Evolutionary conservation across 2,113 vertebrate species (phyloP).

Genomic region (Oncorhynchus nerka): DNA sequence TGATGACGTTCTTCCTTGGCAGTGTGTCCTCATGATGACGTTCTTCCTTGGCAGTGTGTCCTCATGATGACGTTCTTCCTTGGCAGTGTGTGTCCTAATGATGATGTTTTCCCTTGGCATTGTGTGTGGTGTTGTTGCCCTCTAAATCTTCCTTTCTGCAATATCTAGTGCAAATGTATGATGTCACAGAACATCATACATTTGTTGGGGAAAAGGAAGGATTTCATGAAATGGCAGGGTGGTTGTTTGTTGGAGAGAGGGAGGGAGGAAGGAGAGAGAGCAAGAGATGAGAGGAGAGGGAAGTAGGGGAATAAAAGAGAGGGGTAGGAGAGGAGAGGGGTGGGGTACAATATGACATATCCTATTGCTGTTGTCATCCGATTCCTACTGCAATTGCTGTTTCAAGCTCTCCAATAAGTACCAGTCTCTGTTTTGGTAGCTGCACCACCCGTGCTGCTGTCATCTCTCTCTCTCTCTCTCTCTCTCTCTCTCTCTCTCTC

Average conservation of each 20-base stretch:
- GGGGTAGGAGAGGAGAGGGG: neutral
- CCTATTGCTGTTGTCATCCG: neutral
- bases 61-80: conserved; percentile 15
- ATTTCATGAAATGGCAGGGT: neutral
- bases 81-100: conserved; percentile 5
- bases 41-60: no score
- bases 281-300: neutral
- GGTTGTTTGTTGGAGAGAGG: neutral
- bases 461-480: no score
- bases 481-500: no score
- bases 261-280: neutral
- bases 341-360: neutral
- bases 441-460: neutral
- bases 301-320: no score
- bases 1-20: no score
- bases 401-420: neutral
- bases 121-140: conserved; percentile 17
- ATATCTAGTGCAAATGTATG: conserved; percentile 47
- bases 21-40: no score
- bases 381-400: neutral
- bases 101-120: no score
- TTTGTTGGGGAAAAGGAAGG: conserved; percentile 6
- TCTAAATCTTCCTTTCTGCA: conserved; percentile 25
- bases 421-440: neutral
- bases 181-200: conserved; percentile 28